Conservation (phyloP, 1,140 invertebrate species). For the Zaprionus ghesquierei region DNA sequence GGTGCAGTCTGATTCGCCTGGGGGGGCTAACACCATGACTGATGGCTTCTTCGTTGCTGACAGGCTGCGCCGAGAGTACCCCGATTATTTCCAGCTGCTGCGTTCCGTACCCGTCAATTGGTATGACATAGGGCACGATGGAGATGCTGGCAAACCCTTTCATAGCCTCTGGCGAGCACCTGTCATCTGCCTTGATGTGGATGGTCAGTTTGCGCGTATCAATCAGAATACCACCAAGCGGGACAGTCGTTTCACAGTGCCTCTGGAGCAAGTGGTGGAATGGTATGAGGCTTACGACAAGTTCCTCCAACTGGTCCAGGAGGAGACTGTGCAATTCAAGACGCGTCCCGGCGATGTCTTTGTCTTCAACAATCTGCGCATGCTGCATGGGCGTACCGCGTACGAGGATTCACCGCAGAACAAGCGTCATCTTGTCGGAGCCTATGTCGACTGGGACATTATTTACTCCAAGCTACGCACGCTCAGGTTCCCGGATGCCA, state of each 20-base stretch:
- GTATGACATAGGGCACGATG: conserved; percentile 86
- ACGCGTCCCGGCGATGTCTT: conserved; percentile 86
- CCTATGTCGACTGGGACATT: conserved; percentile 89
- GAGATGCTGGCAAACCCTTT: conserved; percentile 83
- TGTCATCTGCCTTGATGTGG: conserved; percentile 84
- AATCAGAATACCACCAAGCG: conserved; percentile 87
- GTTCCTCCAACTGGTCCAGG: conserved; percentile 83
- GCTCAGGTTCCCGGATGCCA: conserved; percentile 54
- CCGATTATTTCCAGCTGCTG: conserved; percentile 84
- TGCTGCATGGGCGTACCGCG: conserved; percentile 86
- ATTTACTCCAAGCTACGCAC: conserved; percentile 86
- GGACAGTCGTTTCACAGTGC: conserved; percentile 85
- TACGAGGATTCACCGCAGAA: conserved; percentile 85
- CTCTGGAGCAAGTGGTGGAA: conserved; percentile 84
- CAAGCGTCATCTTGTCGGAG: conserved; percentile 86
- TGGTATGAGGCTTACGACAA: conserved; percentile 86
- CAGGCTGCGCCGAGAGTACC: conserved; percentile 84
- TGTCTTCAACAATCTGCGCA: conserved; percentile 87
- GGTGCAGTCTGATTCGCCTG: conserved; percentile 85
- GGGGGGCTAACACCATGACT: conserved; percentile 86
- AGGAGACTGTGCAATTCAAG: conserved; percentile 86
- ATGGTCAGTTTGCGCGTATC: conserved; percentile 84
- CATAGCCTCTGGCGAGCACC: conserved; percentile 85
- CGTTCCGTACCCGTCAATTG: conserved; percentile 86
- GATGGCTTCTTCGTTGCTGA: conserved; percentile 86